Conservation (phyloP, 2,113 vertebrate genomes). For the Leucosticte australis region DNA sequence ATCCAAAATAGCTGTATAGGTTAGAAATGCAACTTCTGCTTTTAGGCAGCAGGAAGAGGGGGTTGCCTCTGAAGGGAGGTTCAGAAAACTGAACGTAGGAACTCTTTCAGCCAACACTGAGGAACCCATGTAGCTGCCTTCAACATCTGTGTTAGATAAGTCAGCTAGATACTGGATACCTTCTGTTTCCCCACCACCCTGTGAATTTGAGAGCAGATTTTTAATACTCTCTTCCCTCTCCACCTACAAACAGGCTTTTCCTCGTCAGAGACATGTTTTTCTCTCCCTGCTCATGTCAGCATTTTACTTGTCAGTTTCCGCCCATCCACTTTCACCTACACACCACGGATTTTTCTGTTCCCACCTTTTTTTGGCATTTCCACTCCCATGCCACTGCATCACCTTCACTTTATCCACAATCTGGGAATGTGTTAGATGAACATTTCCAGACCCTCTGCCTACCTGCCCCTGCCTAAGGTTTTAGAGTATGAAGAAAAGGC, state of each 20-base stretch:
- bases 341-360: neutral
- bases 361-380: neutral
- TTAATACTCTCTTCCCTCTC: neutral
- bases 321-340: neutral
- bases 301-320: neutral
- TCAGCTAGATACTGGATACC: neutral
- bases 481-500: neutral
- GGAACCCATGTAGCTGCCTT: neutral
- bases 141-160: neutral
- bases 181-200: neutral
- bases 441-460: neutral
- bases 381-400: neutral
- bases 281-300: neutral
- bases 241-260: neutral
- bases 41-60: neutral
- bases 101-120: neutral
- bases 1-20: neutral
- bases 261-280: neutral
- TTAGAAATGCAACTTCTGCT: neutral
- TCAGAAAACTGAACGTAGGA: neutral
- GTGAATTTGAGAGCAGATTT: neutral
- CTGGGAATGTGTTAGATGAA: neutral
- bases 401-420: neutral
- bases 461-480: neutral
- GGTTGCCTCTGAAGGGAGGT: neutral